Evolutionary conservation across 2,113 vertebrate genomes (phyloP).

Genomic region (Campylorhamphus procurvoides): DNA sequence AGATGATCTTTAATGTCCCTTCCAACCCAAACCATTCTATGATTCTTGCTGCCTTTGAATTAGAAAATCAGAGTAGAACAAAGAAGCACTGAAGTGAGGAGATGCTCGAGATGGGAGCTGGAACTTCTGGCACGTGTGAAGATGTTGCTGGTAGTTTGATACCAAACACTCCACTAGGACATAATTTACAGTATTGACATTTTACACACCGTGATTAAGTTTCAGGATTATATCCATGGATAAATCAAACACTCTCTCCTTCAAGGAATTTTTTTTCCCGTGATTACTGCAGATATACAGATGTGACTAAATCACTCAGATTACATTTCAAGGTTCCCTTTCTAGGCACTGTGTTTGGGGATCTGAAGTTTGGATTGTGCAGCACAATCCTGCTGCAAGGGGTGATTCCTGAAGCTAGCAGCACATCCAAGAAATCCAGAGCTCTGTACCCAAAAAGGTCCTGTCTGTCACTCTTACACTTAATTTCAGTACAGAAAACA

Average conservation of each 20-base stretch:
- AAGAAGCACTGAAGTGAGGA: background rate
- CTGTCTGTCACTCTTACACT: background rate
- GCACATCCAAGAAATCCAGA: background rate
- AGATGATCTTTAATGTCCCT: rapidly evolving
- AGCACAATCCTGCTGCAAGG: background rate
- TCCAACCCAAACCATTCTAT: background rate
- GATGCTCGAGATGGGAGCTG: background rate
- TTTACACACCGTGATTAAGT: background rate
- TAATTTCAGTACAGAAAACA: background rate
- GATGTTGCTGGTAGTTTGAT: background rate
- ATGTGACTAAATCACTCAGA: background rate
- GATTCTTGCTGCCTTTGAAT: background rate
- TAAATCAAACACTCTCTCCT: background rate
- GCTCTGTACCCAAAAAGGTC: background rate
- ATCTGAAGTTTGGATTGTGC: background rate
- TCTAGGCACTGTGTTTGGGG: background rate
- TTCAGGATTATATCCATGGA: background rate
- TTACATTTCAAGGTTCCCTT: background rate
- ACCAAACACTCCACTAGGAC: background rate
- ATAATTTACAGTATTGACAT: background rate
- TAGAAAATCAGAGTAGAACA: background rate
- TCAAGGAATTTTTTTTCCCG: background rate
- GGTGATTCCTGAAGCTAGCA: background rate
- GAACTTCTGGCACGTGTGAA: background rate
- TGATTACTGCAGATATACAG: background rate